phyloP scores from a whole-genome alignment of 2,113 vertebrate species.

The Halcyon senegalensis region DNA sequence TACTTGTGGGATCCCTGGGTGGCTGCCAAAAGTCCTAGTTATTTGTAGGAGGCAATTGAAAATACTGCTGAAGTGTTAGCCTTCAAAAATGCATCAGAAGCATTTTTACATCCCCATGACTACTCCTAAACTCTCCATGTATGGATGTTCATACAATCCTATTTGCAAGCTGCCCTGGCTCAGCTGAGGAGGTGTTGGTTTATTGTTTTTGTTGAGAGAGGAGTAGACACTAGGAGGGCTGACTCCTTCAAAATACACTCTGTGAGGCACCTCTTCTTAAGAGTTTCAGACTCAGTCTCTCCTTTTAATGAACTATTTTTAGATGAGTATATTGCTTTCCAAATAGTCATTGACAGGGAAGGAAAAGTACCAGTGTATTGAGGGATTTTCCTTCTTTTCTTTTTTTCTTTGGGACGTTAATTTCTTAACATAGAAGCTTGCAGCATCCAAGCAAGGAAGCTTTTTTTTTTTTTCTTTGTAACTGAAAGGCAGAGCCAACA shows the following conservation, averaged over 20 bases:
- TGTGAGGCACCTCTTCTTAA: neutral
- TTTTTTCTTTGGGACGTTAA: neutral
- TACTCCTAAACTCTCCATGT: slow-evolving; percentile 16
- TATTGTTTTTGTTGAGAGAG: neutral
- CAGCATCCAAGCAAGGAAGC: neutral
- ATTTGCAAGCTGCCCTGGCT: neutral
- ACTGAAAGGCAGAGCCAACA: neutral
- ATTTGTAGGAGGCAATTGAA: slow-evolving; percentile 3
- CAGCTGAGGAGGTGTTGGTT: neutral
- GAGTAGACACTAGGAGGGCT: neutral
- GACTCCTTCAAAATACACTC: neutral
- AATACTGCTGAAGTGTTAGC: slow-evolving; percentile 17
- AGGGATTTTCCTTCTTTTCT: neutral
- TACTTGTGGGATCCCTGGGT: slow-evolving; percentile 35
- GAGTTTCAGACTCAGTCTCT: neutral
- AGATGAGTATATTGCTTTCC: neutral
- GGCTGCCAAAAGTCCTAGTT: neutral
- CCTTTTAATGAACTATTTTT: neutral
- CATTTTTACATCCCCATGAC: neutral
- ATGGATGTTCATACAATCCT: neutral
- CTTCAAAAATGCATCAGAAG: slow-evolving; percentile 41
- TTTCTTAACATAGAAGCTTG: neutral
- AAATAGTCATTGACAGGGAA: neutral
- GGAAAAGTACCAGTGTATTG: neutral
- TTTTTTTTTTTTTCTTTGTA: neutral